Percentiles rank a stretch among this genome's conserved stretches.
These are phyloP conservation scores for Acrobasis consociella DNA, from an alignment of 2,888 invertebrate genomes.

Conservation along the genomic window DNA sequence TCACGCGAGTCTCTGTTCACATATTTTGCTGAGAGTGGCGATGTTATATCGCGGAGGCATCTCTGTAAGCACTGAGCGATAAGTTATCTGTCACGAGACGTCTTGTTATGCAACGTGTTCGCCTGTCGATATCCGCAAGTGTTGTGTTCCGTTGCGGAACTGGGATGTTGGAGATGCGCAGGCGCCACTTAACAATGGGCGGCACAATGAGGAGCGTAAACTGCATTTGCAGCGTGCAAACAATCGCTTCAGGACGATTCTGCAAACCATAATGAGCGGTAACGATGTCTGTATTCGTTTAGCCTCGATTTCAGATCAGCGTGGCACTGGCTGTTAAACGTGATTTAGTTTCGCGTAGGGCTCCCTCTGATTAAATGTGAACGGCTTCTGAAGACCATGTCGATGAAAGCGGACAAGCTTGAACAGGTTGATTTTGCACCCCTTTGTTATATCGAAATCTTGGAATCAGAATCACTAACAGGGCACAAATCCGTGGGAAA, in stretches of 20 bases:
- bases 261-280: not conserved
- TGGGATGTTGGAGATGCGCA: conserved; percentile 41
- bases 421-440: too few relatives aligned
- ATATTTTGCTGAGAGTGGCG: conserved; percentile 45
- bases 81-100: conserved; percentile 73
- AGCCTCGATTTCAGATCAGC: conserved; percentile 40
- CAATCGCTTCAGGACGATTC: conserved; percentile 3
- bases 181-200: conserved; percentile 9
- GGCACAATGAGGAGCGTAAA: not conserved
- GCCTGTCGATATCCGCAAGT: conserved; percentile 49
- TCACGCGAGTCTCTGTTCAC: conserved; percentile 33
- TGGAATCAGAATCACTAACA: too few relatives aligned
- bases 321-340: not conserved
- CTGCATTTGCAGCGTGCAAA: not conserved
- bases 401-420: too few relatives aligned
- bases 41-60: conserved; percentile 66
- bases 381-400: too few relatives aligned
- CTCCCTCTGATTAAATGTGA: too few relatives aligned
- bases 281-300: conserved; percentile 38
- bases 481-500: too few relatives aligned
- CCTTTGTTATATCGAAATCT: too few relatives aligned
- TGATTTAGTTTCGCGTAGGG: not conserved
- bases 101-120: conserved; percentile 64
- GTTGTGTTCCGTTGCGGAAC: conserved; percentile 48
- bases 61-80: conserved; percentile 72